phyloP scores from a whole-genome alignment of 2,113 vertebrate species.

The Cololabis saira region DNA sequence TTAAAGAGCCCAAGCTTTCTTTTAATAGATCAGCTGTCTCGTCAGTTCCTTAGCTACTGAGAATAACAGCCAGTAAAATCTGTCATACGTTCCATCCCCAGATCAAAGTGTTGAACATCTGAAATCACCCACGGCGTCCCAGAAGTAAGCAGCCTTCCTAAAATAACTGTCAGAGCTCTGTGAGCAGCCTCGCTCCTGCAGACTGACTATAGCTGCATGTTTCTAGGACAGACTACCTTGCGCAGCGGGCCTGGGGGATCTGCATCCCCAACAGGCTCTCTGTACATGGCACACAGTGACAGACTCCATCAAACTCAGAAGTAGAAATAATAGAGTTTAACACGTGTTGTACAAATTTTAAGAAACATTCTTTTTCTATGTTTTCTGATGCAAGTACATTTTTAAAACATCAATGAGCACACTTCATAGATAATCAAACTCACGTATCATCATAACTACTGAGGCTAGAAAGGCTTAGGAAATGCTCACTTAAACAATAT shows the following conservation, averaged over 20 bases:
- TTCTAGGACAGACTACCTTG: slow-evolving; percentile 64
- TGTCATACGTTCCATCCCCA: slow-evolving; percentile 42
- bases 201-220: slow-evolving; percentile 47
- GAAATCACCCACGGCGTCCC: slow-evolving; percentile 58
- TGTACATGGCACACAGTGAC: slow-evolving; percentile 24
- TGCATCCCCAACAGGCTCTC: slow-evolving; percentile 48
- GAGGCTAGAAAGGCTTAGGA: no score
- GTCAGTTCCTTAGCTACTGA: slow-evolving; percentile 36
- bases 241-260: slow-evolving; percentile 48
- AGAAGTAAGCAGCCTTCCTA: slow-evolving; percentile 48
- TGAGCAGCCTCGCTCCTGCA: slow-evolving; percentile 39
- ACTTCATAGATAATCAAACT: background rate
- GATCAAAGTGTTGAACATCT: slow-evolving; percentile 65
- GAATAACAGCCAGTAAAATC: slow-evolving; percentile 46
- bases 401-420: background rate
- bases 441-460: background rate
- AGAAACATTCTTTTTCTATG: background rate
- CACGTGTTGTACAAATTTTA: background rate
- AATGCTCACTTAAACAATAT: no score
- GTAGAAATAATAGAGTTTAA: slow-evolving; percentile 33
- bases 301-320: slow-evolving; percentile 31
- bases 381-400: background rate
- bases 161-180: slow-evolving; percentile 61
- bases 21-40: slow-evolving; percentile 51
- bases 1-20: slow-evolving; percentile 33